Percentiles rank a stretch among this genome's conserved stretches.
These are phyloP conservation scores for Eristalis tenax DNA, from an alignment of 2,888 invertebrate species.

Conservation along the genomic window DNA sequence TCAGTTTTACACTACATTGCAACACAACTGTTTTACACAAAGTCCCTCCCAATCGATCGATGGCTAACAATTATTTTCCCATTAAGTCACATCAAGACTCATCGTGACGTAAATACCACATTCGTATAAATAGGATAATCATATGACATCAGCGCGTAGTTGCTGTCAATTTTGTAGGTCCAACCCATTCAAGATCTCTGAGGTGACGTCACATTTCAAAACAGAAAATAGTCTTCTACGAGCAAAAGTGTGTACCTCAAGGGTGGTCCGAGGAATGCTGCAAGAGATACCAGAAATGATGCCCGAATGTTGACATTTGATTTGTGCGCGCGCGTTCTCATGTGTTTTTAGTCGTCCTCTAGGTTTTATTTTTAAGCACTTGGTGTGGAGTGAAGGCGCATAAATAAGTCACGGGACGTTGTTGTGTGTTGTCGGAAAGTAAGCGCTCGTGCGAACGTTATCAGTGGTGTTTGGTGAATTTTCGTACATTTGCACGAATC, in stretches of 20 bases:
- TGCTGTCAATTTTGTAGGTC: not conserved
- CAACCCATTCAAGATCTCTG: not conserved
- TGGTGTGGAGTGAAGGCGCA: not conserved
- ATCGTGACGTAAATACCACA: not conserved
- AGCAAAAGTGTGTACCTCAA: not conserved
- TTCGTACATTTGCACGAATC: not conserved
- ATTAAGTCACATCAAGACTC: not conserved
- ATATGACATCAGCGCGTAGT: not conserved
- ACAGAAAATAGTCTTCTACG: not conserved
- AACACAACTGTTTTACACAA: not conserved
- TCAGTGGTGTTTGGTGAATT: not conserved
- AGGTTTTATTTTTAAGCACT: not conserved
- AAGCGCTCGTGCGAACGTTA: not conserved
- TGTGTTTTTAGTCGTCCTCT: not conserved
- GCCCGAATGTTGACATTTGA: not conserved
- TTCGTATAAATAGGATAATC: not conserved
- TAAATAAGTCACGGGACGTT: conserved; percentile 1
- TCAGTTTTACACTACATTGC: not conserved
- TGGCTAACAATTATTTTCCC: not conserved
- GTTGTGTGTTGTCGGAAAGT: not conserved
- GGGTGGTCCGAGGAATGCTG: not conserved
- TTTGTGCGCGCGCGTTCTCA: not conserved
- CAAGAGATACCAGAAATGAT: not conserved
- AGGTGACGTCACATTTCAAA: not conserved
- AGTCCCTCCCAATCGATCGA: not conserved